Conservation (phyloP, 2,797 vertebrate species). For the Rhinatrema bivittatum region DNA sequence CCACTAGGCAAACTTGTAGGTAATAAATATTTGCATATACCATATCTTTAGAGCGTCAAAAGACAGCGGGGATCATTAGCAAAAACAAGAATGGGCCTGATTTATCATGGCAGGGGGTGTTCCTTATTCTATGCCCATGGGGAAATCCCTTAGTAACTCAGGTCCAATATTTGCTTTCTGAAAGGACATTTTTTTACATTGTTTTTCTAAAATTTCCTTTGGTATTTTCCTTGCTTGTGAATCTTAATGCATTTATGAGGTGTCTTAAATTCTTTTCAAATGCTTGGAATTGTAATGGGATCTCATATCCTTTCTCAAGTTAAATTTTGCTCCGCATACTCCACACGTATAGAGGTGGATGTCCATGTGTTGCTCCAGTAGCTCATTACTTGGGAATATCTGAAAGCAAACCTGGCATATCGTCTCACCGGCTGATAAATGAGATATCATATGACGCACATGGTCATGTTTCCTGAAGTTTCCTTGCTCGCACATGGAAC, state of each 20-base stretch:
- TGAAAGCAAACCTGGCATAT: slow-evolving; percentile 99
- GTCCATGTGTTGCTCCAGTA: slow-evolving; percentile 96
- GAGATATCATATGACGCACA: slow-evolving; percentile 97
- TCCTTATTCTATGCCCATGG: too few species aligned
- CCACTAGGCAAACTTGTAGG: slow-evolving; percentile 61
- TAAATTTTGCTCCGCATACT: slow-evolving; percentile 96
- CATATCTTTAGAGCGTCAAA: slow-evolving; percentile 59
- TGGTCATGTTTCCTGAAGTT: slow-evolving; percentile 98
- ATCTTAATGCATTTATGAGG: slow-evolving; percentile 43
- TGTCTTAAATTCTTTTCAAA: slow-evolving; percentile 67
- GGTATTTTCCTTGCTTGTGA: slow-evolving; percentile 56
- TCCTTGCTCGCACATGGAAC: slow-evolving; percentile 95
- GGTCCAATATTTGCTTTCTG: too few species aligned
- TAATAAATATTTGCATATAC: slow-evolving; percentile 54
- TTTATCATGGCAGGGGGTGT: too few species aligned
- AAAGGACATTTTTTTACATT: slow-evolving; percentile 46
- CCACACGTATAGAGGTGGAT: slow-evolving; percentile 96
- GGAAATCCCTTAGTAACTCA: too few species aligned
- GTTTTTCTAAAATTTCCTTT: slow-evolving; percentile 52
- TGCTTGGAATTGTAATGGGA: slow-evolving; percentile 96
- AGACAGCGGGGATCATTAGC: too few species aligned
- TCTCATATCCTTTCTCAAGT: slow-evolving; percentile 96
- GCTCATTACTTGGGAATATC: slow-evolving; percentile 88
- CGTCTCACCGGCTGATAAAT: slow-evolving; percentile 89
- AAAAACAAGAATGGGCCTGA: too few species aligned